Base-by-base conservation (phyloP, 2,888 invertebrate genomes). In the Dryocosmus kuriphilus region DNA sequence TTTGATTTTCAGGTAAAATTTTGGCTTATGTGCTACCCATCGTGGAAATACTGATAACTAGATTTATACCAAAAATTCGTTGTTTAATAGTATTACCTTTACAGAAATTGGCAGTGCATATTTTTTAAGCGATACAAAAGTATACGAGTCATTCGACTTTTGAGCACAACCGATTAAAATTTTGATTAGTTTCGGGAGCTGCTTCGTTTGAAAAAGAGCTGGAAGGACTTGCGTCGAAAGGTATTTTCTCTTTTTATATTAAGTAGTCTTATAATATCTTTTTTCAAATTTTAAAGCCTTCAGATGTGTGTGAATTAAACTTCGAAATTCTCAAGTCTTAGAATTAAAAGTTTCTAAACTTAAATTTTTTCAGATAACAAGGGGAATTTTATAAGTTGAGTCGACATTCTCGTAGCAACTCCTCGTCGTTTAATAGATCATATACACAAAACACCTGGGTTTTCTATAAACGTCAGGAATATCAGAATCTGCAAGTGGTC, bases 341-440 rank as follows among this genome's bases (percentile, higher is more conserved):
- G 41, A 41, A 41, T 41, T 4, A 41, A 4, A 41, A 9, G 16
- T 41, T 14, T 41, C 0, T 16, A 14, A 41, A 11, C 38, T 41
- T 41, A 0, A n/a, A n/a, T n/a, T 77, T 81, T 93, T 93, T 82
- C 87, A 94, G 94, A 93, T 90, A 93, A 93, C 88, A 92, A 93
- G 74, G 92, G 92, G 84, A 75, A 65, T 60, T 67, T 32, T 62
- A 78, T 76, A 27, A 94, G 94, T 90, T 92, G 93, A 88, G 94
- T 94, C 4, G 98, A 99, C 89, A 96, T 99, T 84, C 93, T 99
- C 75, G 95, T 99, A 0, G 97, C 98, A 74, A 99, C 99, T 22
- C 98, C 98, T 38, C 98, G 98, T 19, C 94, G 99, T 78, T 92
- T 99, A 75, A 96, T 98, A 0, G 98, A 98, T 90, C 99, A 99